Conservation (phyloP, 2,797 vertebrate genomes). For the Tragelaphus eurycerus region DNA sequence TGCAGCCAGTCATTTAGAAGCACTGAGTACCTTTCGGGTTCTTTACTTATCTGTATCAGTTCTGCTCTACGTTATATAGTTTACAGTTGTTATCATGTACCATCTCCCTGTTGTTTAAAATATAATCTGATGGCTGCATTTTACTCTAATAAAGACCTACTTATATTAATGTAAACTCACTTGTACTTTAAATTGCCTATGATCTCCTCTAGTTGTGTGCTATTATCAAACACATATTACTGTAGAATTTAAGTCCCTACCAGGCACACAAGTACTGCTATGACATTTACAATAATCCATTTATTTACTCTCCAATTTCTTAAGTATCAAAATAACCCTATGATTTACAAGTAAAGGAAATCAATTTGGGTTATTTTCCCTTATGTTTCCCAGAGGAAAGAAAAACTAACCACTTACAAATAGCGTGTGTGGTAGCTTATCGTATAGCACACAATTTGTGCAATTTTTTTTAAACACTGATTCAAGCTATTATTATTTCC, state of each 20-base stretch:
- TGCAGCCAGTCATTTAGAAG: background rate
- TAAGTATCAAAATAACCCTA: slow-evolving; percentile 33
- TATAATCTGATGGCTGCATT: background rate
- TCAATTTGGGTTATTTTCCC: slow-evolving; percentile 52
- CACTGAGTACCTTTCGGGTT: background rate
- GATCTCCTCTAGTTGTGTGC: background rate
- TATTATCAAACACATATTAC: background rate
- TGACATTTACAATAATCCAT: background rate
- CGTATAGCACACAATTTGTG: slow-evolving; percentile 38
- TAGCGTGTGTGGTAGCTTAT: slow-evolving; percentile 49
- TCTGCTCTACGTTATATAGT: background rate
- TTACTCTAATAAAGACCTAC: background rate
- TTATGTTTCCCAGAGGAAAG: slow-evolving; percentile 45
- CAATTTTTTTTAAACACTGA: slow-evolving; percentile 24
- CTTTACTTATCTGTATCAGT: background rate
- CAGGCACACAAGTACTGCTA: background rate
- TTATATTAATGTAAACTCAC: background rate
- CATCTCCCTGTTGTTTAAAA: background rate
- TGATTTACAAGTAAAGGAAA: slow-evolving; percentile 42
- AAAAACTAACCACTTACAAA: slow-evolving; percentile 67
- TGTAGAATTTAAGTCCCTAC: background rate
- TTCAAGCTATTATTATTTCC: slow-evolving; percentile 66
- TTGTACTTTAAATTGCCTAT: background rate
- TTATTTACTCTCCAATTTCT: slow-evolving; percentile 36
- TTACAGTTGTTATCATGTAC: background rate